phyloP scores from a whole-genome alignment of 2,113 vertebrate species.

The Tetraodon nigroviridis region DNA sequence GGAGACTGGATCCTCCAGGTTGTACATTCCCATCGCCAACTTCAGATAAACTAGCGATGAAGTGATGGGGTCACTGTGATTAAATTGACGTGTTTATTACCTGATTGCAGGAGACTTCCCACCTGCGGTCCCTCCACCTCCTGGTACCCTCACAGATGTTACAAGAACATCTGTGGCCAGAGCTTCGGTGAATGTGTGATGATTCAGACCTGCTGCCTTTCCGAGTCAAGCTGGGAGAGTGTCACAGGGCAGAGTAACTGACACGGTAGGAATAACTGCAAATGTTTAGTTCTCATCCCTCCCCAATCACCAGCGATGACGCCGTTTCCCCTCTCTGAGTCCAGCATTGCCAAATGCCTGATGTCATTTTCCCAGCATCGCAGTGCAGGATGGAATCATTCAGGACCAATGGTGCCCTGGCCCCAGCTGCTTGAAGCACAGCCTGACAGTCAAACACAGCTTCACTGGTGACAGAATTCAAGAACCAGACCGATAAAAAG shows the following conservation, averaged over 20 bases:
- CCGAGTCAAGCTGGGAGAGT: constrained; percentile 18
- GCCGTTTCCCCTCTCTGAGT: constrained; percentile 52
- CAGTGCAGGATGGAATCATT: constrained; percentile 43
- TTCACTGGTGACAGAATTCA: constrained; percentile 35
- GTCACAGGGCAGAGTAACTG: constrained; percentile 39
- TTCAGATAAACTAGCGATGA: constrained; percentile 2
- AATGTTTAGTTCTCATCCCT: constrained; percentile 48
- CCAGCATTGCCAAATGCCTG: constrained; percentile 60
- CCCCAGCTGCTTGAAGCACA: constrained; percentile 20
- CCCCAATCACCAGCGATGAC: constrained; percentile 50
- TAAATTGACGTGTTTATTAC: too few relatives aligned
- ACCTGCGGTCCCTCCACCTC: constrained; percentile 50
- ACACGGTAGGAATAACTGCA: constrained; percentile 41
- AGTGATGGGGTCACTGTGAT: too few relatives aligned
- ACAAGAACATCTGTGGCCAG: constrained; percentile 9
- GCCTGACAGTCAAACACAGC: constrained; percentile 30
- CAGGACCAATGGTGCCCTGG: constrained; percentile 38
- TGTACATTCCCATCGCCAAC: neutral
- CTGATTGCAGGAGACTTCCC: constrained; percentile 26
- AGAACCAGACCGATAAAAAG: neutral
- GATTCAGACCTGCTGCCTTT: constrained; percentile 18
- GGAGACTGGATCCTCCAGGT: neutral
- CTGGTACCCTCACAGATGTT: constrained; percentile 8
- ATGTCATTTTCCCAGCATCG: constrained; percentile 63
- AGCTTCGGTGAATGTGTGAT: constrained; percentile 15